Conservation (phyloP, 1,140 invertebrate species). For the Cyphomyrmex costatus region DNA sequence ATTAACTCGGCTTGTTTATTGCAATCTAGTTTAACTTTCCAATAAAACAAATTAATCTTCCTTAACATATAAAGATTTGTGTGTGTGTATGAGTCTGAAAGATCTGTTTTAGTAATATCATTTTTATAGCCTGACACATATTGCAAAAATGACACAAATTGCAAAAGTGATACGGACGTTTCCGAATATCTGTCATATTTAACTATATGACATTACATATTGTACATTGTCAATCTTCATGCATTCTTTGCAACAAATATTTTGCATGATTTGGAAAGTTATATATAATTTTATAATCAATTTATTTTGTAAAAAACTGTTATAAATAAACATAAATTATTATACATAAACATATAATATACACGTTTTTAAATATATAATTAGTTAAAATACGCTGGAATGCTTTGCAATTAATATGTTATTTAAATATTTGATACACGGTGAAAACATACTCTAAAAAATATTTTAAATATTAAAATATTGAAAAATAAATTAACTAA, state of each 20-base stretch:
- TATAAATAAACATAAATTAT: not conserved
- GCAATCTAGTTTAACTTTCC: not conserved
- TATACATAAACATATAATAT: not conserved
- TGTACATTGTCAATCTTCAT: not conserved
- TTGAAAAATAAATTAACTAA: not conserved
- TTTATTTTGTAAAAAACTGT: not conserved
- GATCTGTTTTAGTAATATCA: conserved; percentile 5
- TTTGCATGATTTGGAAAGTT: not conserved
- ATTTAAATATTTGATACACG: not conserved
- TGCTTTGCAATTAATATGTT: not conserved
- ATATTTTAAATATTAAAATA: not conserved
- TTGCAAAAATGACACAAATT: conserved; percentile 7
- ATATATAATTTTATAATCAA: not conserved
- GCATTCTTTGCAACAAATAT: not conserved
- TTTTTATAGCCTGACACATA: conserved; percentile 1
- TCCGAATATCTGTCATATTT: conserved; percentile 16
- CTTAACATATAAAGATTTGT: not conserved
- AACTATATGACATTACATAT: not conserved
- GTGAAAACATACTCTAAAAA: not conserved
- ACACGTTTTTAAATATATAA: not conserved
- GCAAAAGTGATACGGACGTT: not conserved
- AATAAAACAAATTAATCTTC: not conserved
- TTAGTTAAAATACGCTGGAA: not conserved
- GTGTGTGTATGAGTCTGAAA: not conserved
- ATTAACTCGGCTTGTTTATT: not conserved